Base-by-base conservation (phyloP, 2,888 invertebrate genomes). In the Limnephilus marmoratus region DNA sequence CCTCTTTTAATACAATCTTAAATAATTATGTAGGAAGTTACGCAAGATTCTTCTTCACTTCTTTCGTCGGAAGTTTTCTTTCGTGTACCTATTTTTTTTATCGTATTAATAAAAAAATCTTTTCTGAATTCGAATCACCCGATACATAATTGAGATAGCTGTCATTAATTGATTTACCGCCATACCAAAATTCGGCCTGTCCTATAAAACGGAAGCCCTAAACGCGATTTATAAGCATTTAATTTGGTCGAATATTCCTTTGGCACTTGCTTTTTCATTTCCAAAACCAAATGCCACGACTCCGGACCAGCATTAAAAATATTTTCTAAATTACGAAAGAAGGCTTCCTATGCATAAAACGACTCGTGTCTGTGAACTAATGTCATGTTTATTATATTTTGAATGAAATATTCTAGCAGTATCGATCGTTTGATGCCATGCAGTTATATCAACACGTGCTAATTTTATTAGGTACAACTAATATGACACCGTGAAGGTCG, bases 231-330 rank as follows among this genome's bases (percentile, higher is more conserved):
- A 68, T 68, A 68, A 68, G 68, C 68, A 68, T 24, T 68, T 68
- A 68, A 68, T 68, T 68, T n/a, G 68, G 68, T 68, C 68, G 68
- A 68, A 68, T 68, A 68, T 68, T 68, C n/a, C 68, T 68, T 68
- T 68, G 68, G 24, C 9, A 68, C 68, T 68, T 68, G 68, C 24
- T n/a, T n/a, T 68, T 68, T 68, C 68, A 68, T 68, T 68, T 68
- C n/a, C 68, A 68, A 11, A 68, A 68, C 24, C 68, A 68, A 68
- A 68, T n/a, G 24, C 68, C 68, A 68, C 68, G 68, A 68, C 2
- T 68, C 68, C 24, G 24, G 68, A 68, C 68, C 24, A 68, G 24
- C 2, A 68, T 9, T 68, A 1, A 68, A 24, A n/a, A 68, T 2
- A 24, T 18, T 18, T 68, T n/a, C 68, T 9, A n/a, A 68, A 68